Percentiles rank a stretch among this genome's conserved stretches.
Conservation (phyloP, 2,113 vertebrate species). For the Psilopogon haemacephalus region DNA sequence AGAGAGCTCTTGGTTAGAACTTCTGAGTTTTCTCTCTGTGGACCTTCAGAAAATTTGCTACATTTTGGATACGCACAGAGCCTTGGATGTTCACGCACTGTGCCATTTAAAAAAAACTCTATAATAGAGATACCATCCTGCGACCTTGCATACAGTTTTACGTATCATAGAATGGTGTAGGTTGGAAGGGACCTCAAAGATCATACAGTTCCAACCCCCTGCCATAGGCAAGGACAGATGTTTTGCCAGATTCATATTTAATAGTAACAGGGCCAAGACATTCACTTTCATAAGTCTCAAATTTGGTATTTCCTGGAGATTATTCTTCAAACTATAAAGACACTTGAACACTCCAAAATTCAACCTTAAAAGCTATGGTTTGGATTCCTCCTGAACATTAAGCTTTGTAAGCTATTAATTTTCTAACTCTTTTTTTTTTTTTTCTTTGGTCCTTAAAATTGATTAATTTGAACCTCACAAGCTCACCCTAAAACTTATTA, state of each 20-base stretch:
- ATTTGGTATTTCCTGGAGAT: background rate
- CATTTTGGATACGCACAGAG: background rate
- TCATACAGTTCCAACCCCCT: too few species aligned
- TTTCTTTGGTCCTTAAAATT: background rate
- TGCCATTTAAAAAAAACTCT: background rate
- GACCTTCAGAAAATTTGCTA: background rate
- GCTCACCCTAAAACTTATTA: background rate
- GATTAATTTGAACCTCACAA: background rate
- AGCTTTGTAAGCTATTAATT: constrained; percentile 1
- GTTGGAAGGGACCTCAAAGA: too few species aligned
- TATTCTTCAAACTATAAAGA: background rate
- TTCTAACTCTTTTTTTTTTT: background rate
- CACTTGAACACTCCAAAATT: background rate
- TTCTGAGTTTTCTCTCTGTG: background rate
- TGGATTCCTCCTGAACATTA: background rate
- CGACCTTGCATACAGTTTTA: background rate
- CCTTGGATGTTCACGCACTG: background rate
- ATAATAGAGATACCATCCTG: background rate
- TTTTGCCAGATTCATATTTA: background rate
- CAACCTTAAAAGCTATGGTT: background rate
- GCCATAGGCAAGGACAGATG: too few species aligned
- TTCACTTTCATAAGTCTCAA: background rate
- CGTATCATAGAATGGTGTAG: too few species aligned
- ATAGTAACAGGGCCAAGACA: background rate
- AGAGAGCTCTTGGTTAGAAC: background rate